A percentile compares a stretch with the other conserved stretches of the same genome.
phyloP scores from a whole-genome alignment of 2,113 vertebrate genomes.

The Elgaria multicarinata region DNA sequence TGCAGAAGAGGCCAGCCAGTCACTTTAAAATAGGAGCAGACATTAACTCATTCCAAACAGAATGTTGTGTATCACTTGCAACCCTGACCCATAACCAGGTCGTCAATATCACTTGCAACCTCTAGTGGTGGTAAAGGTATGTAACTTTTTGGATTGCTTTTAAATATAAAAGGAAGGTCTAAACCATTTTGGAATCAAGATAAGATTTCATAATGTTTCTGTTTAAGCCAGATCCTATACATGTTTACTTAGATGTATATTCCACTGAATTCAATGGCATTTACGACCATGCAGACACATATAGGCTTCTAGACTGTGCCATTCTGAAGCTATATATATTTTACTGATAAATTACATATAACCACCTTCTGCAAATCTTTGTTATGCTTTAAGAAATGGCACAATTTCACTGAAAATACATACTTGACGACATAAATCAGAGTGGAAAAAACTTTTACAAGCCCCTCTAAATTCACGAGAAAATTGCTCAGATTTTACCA shows the following conservation, averaged over 20 bases:
- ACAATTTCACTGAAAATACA: neutral
- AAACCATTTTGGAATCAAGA: neutral
- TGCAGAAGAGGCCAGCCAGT: no score
- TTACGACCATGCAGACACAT: neutral
- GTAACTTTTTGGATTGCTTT: neutral
- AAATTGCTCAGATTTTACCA: neutral
- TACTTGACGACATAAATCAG: no score
- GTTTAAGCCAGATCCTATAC: neutral
- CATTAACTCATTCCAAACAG: no score
- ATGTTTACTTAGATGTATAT: neutral
- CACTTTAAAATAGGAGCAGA: no score
- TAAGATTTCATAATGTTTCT: neutral
- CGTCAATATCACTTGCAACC: neutral
- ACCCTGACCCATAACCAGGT: no score
- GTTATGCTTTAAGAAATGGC: neutral
- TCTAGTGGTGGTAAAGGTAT: conserved; percentile 13
- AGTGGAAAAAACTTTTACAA: neutral
- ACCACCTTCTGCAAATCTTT: neutral
- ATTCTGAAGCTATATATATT: neutral
- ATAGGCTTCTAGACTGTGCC: neutral
- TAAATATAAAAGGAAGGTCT: neutral
- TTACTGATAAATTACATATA: neutral
- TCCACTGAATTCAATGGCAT: neutral
- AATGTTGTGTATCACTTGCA: no score
- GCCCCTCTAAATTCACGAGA: neutral